Evolutionary conservation across 2,797 vertebrate species (phyloP).

Genomic region (Mionectes olivaceus): DNA sequence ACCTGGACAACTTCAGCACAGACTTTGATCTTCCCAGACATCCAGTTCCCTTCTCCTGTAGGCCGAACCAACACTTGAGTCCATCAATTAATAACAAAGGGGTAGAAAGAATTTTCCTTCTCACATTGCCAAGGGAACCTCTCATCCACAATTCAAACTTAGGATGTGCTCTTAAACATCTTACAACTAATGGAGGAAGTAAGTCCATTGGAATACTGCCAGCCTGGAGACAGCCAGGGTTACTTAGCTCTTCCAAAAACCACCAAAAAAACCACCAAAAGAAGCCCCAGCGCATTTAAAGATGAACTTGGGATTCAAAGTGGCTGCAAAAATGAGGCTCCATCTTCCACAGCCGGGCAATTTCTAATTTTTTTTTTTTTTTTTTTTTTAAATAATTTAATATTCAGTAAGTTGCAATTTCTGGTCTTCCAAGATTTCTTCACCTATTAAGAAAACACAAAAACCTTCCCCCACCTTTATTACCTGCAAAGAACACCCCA

Average conservation of each 20-base stretch:
- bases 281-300: slow-evolving; percentile 63
- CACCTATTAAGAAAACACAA: slow-evolving; percentile 85
- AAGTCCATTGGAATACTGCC: slow-evolving; percentile 76
- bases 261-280: background rate
- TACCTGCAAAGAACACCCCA: slow-evolving; percentile 69
- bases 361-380: background rate
- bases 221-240: slow-evolving; percentile 77
- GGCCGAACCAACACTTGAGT: slow-evolving; percentile 98
- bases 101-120: slow-evolving; percentile 80
- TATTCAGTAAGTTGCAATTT: slow-evolving; percentile 79
- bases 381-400: slow-evolving; percentile 55
- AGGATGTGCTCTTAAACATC: slow-evolving; percentile 74
- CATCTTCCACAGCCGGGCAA: slow-evolving; percentile 78
- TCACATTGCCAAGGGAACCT: slow-evolving; percentile 82
- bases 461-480: slow-evolving; percentile 82
- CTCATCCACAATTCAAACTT: slow-evolving; percentile 81
- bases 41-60: slow-evolving; percentile 87
- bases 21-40: slow-evolving; percentile 78
- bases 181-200: slow-evolving; percentile 77
- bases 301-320: slow-evolving; percentile 74
- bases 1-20: slow-evolving; percentile 85
- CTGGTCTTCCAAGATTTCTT: slow-evolving; percentile 83
- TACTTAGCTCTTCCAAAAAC: slow-evolving; percentile 76
- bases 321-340: slow-evolving; percentile 74
- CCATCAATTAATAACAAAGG: slow-evolving; percentile 93